A percentile compares a stretch with the other conserved stretches of the same genome.
Conservation (phyloP, 2,113 vertebrate genomes). For the Vidua macroura region DNA sequence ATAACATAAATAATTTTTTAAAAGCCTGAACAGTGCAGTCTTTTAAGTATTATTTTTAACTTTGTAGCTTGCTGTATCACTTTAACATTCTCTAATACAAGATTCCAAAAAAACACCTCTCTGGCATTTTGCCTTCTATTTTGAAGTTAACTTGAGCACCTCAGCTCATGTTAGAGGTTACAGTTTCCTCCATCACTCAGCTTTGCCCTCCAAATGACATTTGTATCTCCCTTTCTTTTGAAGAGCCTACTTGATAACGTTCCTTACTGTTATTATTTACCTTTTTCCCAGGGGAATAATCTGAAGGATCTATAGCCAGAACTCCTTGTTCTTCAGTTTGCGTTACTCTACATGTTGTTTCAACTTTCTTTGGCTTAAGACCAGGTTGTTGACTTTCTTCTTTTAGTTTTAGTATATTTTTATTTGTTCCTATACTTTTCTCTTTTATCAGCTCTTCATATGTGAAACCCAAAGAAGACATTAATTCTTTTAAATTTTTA, state of each 20-base stretch:
- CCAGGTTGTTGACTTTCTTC: background rate
- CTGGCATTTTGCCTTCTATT: background rate
- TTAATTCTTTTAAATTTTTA: constrained; percentile 21
- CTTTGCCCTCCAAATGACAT: background rate
- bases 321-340: background rate
- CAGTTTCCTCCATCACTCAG: background rate
- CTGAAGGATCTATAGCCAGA: background rate
- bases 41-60: background rate
- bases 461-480: background rate
- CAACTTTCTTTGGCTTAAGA: background rate
- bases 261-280: background rate
- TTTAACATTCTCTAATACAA: background rate
- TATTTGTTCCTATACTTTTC: background rate
- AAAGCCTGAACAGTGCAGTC: background rate
- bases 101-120: background rate
- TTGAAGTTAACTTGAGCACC: background rate
- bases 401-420: background rate
- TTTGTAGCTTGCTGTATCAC: background rate
- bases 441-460: constrained; percentile 15
- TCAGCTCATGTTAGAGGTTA: accelerated
- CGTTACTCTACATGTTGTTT: background rate
- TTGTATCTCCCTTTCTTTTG: background rate
- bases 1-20: background rate
- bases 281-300: background rate
- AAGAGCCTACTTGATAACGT: background rate